Evolutionary conservation across 1,140 invertebrate species (phyloP), one percentile per base, ranked within the genome.

Genomic region (Musca vetustissima): DNA sequence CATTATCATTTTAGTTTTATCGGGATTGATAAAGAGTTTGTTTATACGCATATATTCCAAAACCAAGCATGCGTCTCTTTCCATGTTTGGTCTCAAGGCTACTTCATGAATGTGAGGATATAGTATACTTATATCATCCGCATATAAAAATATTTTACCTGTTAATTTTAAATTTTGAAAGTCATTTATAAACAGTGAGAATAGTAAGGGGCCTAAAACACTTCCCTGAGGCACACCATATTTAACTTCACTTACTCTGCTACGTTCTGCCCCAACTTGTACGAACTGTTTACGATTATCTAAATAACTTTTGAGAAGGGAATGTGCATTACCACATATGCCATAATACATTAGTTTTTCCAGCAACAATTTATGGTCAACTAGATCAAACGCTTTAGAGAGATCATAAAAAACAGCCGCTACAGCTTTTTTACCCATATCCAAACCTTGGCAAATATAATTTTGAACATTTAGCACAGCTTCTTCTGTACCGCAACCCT

Each of bases 201-300:
- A n/a, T n/a, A n/a, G n/a, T n/a, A n/a, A n/a, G n/a, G n/a, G n/a
- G n/a, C n/a, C n/a, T n/a, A n/a, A n/a, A n/a, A n/a, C n/a, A n/a
- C n/a, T n/a, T n/a, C n/a, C n/a, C n/a, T n/a, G n/a, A 28, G 52
- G 52, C 19, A 55, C 52, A 13, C 52, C 21, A 55, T 55, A 55
- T 22, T 24, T 24, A 55, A 55, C 52, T 2, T 24, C 24, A 13
- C 21, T 15, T 2, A 55, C 7, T 13, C 13, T 21, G 15, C 52
- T 55, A 14, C 24, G 21, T 4, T 0, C 1, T 14, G 22, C 24
- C 6, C 24, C 24, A 24, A 55, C 19, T 55, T 55, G 21, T 3
- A 55, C 52, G 24, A 24, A 55, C 14, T 55, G 52, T 21, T 21
- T 13, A 24, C 52, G 21, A 9, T 55, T 24, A 9, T 4, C 6